These are phyloP conservation scores for Oryzias melastigma DNA, from an alignment of 2,113 vertebrate genomes.

Conservation along the genomic window DNA sequence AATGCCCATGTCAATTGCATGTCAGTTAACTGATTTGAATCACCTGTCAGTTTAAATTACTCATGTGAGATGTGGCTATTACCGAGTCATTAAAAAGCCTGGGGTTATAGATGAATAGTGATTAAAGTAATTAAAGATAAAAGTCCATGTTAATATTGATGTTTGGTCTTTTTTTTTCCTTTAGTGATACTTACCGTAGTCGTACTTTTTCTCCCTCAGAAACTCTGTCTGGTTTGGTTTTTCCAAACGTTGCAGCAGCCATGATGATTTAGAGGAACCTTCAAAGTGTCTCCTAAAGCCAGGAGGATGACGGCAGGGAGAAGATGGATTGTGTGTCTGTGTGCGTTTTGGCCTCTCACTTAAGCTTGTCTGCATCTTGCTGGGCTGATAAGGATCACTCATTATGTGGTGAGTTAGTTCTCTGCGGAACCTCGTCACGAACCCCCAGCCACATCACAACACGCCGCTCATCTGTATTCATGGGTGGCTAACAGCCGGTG, in stretches of 20 bases:
- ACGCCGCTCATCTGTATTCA: conserved; percentile 68
- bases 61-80: conserved; percentile 13
- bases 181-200: not conserved
- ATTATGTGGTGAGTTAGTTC: conserved; percentile 66
- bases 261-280: not conserved
- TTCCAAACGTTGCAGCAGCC: not conserved
- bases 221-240: not conserved
- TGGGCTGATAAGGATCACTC: conserved; percentile 67
- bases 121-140: conserved; percentile 17
- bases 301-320: not conserved
- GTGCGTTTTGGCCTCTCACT: conserved; percentile 14
- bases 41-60: conserved; percentile 37
- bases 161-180: not conserved
- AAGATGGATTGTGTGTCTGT: conserved; percentile 4
- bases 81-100: conserved; percentile 28
- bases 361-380: conserved; percentile 24
- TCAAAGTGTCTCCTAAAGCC: not conserved
- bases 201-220: too few relatives aligned
- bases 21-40: conserved; percentile 36
- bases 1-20: conserved; percentile 3
- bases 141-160: not conserved
- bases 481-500: conserved; percentile 42
- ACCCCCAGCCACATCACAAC: conserved; percentile 53
- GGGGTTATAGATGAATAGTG: not conserved
- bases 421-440: conserved; percentile 47